Evolutionary conservation across 2,797 vertebrate species (phyloP).

Genomic region (Halcyon badia): DNA sequence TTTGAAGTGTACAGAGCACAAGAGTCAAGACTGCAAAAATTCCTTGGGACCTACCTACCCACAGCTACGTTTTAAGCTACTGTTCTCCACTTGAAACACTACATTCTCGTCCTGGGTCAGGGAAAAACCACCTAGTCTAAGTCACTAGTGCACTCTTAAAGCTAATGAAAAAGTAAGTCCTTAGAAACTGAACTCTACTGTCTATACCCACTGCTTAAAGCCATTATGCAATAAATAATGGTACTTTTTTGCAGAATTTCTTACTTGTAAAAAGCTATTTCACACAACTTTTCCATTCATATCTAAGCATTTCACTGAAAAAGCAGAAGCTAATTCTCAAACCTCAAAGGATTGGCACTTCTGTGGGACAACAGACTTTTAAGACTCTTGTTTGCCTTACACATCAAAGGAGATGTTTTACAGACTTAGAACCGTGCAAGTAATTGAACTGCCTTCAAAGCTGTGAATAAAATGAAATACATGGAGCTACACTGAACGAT

Average conservation of each 20-base stretch:
- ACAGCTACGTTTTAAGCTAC: neutral
- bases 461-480: neutral
- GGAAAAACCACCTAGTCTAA: neutral
- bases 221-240: neutral
- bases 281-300: neutral
- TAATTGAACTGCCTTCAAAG: conserved; percentile 1
- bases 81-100: neutral
- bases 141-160: neutral
- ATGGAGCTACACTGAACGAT: neutral
- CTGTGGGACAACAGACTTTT: neutral
- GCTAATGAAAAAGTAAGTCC: neutral
- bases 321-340: neutral
- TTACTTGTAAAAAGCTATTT: neutral
- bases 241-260: neutral
- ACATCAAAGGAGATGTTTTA: neutral
- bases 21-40: neutral
- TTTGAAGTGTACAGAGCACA: neutral
- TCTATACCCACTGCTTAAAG: neutral
- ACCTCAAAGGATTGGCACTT: neutral
- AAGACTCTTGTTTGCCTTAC: neutral
- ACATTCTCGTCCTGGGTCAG: neutral
- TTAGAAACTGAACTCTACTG: neutral
- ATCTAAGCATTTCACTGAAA: neutral
- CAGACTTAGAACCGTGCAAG: neutral
- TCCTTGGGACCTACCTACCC: neutral